Evolutionary conservation across 2,797 vertebrate genomes (phyloP).

Genomic region (Esox masquinongy): DNA sequence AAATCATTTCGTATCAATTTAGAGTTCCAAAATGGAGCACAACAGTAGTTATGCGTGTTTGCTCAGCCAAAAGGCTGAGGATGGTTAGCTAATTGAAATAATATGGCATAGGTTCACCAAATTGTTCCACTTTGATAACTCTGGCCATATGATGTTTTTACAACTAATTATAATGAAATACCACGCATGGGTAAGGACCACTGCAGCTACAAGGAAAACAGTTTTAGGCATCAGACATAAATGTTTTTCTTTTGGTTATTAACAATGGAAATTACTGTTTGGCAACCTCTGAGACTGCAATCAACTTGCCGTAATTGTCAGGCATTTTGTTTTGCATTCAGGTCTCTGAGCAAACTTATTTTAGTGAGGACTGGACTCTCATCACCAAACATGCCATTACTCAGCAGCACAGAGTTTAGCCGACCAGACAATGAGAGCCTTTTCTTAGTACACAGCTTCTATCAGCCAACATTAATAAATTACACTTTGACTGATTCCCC

Average conservation of each 20-base stretch:
- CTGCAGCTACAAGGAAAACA: slow-evolving; percentile 59
- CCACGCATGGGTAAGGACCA: slow-evolving; percentile 2
- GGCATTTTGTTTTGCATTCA: slow-evolving; percentile 63
- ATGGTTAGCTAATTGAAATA: slow-evolving; percentile 65
- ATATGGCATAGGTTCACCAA: slow-evolving; percentile 66
- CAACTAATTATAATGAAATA: slow-evolving; percentile 2
- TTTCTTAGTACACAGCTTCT: slow-evolving; percentile 45
- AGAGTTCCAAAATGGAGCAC: background rate
- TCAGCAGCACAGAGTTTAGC: slow-evolving; percentile 51
- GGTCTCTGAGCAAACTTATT: slow-evolving; percentile 57
- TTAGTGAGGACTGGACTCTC: slow-evolving; percentile 54
- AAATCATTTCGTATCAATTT: slow-evolving; percentile 3
- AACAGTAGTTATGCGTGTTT: too few species aligned
- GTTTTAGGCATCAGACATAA: slow-evolving; percentile 76
- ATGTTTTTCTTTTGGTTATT: slow-evolving; percentile 86
- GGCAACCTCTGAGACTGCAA: slow-evolving; percentile 77
- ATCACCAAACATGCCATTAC: slow-evolving; percentile 50
- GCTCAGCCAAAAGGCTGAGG: too few species aligned
- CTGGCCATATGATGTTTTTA: slow-evolving; percentile 72
- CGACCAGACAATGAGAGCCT: slow-evolving; percentile 28
- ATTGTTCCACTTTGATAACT: slow-evolving; percentile 72
- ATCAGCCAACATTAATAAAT: slow-evolving; percentile 60
- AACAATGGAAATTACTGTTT: slow-evolving; percentile 78
- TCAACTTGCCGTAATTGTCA: slow-evolving; percentile 75
- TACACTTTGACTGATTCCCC: slow-evolving; percentile 66